These are phyloP conservation scores for Mesochorus sp. DNA, from an alignment of 2,888 invertebrate genomes.

Conservation along the genomic window DNA sequence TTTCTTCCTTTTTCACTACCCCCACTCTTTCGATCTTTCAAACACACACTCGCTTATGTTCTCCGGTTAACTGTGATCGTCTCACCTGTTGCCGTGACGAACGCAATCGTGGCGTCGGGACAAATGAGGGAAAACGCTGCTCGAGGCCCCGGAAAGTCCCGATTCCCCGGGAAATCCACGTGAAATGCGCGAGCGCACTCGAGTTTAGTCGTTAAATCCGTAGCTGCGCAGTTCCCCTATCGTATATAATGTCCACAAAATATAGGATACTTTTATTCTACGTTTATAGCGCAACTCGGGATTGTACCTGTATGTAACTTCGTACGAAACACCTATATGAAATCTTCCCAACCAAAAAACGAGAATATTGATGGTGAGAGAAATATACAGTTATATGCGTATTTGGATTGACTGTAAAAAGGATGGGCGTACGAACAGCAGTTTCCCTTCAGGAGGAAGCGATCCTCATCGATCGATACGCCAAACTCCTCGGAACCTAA, in stretches of 20 bases:
- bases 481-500: neutral
- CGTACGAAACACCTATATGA: neutral
- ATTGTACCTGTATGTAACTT: neutral
- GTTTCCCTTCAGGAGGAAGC: conserved; percentile 2
- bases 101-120: conserved; percentile 65
- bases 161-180: conserved; percentile 80
- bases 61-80: neutral
- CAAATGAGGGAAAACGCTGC: conserved; percentile 75
- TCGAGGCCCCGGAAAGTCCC: conserved; percentile 79
- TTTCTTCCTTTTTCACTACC: conserved; percentile 17
- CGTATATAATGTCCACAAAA: no score
- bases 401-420: conserved; percentile 1
- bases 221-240: conserved; percentile 73
- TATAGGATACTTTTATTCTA: no score
- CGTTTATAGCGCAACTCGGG: neutral
- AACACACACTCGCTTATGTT: neutral
- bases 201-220: conserved; percentile 73
- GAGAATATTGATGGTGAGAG: conserved; percentile 2
- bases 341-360: conserved; percentile 19
- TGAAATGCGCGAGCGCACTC: conserved; percentile 74
- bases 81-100: conserved; percentile 78
- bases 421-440: conserved; percentile 2
- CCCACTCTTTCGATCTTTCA: neutral
- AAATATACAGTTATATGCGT: no score
- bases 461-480: conserved; percentile 34